Evolutionary conservation across 2,888 invertebrate genomes (phyloP), one percentile per base, ranked within the genome.

Genomic region (Chaetogeoica ovagalla): DNA sequence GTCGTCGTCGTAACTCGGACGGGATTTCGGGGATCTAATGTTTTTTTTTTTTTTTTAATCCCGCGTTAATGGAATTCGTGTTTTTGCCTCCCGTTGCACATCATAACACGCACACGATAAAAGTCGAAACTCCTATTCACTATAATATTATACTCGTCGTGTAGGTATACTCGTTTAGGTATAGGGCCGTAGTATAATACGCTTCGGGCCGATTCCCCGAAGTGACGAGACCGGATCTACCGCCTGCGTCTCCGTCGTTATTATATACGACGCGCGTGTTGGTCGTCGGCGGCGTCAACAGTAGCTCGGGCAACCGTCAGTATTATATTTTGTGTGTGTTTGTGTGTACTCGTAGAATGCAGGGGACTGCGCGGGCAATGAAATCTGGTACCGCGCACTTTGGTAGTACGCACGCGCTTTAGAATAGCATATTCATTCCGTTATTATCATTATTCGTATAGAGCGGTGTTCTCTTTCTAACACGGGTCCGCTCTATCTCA

Each of bases 1-100:
- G 48, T 30, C 30, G 30, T 30, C 4, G 76, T 57, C 77, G 48
- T 63, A 60, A 60, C 21, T 21, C 9, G 52, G 79, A 63, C 79
- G 79, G 79, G 79, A 79, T 79, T 77, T 69, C 55, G 70, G 57
- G 70, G 66, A 76, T 30, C n/a, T 55, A 15, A 66, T 39, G 19
- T 60, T 57, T 57, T 59, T 52, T 69, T 37, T 73, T 55, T 62
- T 30, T 63, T 63, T 72, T 37, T 57, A 63, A 71, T 71, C 70
- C 71, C 43, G 39, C 23, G 62, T 79, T 79, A 71, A 79, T 79
- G 71, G 79, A 71, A 69, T 71, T 65, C 57, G 63, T 79, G 71
- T 79, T 71, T 79, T 71, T 13, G 63, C 39, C 63, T 79, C 71
- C 55, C 79, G 19, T 52, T 37, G 30, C 62, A 37, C 74, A 59